phyloP scores from a whole-genome alignment of 2,888 invertebrate genomes.

The Ormyrus labotus region DNA sequence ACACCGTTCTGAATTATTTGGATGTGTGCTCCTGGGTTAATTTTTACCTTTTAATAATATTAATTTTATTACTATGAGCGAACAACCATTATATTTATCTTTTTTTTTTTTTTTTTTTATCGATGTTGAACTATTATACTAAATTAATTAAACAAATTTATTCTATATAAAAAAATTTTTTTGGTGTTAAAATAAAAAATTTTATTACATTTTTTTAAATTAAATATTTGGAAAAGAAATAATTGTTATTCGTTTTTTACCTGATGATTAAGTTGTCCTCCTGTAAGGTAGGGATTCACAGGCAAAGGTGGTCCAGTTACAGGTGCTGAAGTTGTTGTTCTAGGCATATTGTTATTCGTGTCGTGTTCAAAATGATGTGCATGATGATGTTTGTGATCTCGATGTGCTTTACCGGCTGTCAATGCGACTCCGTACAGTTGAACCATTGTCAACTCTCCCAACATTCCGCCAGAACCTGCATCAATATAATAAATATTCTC shows the following conservation, averaged over 20 bases:
- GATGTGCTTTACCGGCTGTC: constrained; percentile 91
- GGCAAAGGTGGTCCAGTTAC: constrained; percentile 78
- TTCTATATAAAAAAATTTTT: not conserved
- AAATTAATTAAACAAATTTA: no score
- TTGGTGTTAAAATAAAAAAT: not conserved
- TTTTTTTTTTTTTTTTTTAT: no score
- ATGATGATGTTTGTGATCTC: constrained; percentile 92
- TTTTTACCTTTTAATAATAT: constrained; percentile 64
- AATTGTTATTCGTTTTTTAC: constrained; percentile 63
- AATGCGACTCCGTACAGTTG: constrained; percentile 88
- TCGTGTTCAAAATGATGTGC: constrained; percentile 88
- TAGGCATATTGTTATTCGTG: constrained; percentile 80
- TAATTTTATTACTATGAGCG: no score
- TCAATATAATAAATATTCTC: not conserved
- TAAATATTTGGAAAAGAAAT: not conserved
- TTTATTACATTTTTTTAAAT: not conserved
- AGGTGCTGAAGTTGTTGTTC: constrained; percentile 79
- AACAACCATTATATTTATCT: no score
- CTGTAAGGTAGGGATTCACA: constrained; percentile 79
- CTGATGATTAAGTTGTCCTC: constrained; percentile 81
- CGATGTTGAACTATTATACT: no score
- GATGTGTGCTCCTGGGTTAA: constrained; percentile 70
- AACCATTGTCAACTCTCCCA: constrained; percentile 88
- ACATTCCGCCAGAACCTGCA: constrained; percentile 81
- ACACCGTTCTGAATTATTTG: constrained; percentile 70